Evolutionary conservation across 2,888 invertebrate species (phyloP), one percentile per base, ranked within the genome.

Genomic region (Amphipyra berbera): DNA sequence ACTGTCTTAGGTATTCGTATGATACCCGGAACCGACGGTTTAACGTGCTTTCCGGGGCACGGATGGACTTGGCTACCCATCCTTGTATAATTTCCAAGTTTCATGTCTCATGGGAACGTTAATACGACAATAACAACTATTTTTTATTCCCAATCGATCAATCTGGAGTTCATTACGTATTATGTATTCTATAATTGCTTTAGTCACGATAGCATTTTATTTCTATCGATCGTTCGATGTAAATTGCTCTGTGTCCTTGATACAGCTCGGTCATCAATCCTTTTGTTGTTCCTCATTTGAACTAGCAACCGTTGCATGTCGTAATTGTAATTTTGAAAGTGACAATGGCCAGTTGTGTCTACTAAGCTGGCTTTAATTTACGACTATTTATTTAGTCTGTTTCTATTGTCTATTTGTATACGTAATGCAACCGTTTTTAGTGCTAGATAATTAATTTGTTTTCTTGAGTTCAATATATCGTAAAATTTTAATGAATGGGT

Each of bases 201-300:
- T 79, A 76, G 86, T 88, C 87, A 88, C 89, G 88, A 86, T 76
- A 82, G 81, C 56, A 73, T 86, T 85, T 85, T 84, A 85, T 83
- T 82, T 77, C 66, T 68, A 73, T 81, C 82, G 81, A 83, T 84
- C 81, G 79, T 79, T 85, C 78, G 82, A 81, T 74, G 75, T 69
- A 70, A 80, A 78, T 79, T 68, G 73, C 68, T 47, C 14, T 68
- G 40, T 71, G 70, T 76, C 73, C 76, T 78, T 82, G 79, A 61
- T 63, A 55, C 57, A 6, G 42, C 52, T 46, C 71, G 76, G 73
- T 60, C 59, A 72, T 76, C 55, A 54, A 64, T 76, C 58, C 71
- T 72, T 71, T 71, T 71, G 53, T 69, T 70, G 42, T 60, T 65
- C 66, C 55, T 53, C 45, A 30, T 64, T 62, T 35, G 27, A 14